A percentile compares a stretch with the other conserved stretches of the same genome.
phyloP scores from a whole-genome alignment of 1,140 invertebrate species.

The Prorops nasuta region DNA sequence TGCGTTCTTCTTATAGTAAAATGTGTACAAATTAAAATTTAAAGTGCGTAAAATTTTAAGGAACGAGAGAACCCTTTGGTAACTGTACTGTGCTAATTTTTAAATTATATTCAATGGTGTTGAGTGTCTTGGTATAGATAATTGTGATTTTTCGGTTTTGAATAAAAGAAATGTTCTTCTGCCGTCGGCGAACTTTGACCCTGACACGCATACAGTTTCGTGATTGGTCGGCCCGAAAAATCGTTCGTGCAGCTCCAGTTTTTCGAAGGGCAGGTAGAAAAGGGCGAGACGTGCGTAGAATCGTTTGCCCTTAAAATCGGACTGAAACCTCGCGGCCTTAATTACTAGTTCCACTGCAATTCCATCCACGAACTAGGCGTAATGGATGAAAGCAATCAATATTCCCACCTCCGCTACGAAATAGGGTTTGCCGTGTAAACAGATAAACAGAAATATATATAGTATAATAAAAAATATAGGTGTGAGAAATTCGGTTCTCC shows the following conservation, averaged over 20 bases:
- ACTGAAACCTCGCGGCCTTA: slow-evolving; percentile 27
- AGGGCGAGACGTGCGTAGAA: slow-evolving; percentile 20
- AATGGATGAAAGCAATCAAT: slow-evolving; percentile 52
- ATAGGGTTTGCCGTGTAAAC: neutral
- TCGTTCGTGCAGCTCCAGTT: slow-evolving; percentile 20
- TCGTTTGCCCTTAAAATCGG: no score
- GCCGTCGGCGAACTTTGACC: slow-evolving; percentile 12
- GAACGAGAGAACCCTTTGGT: no score
- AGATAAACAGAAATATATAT: neutral
- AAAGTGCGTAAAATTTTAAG: no score
- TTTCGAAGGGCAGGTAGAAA: slow-evolving; percentile 8
- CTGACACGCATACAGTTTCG: slow-evolving; percentile 9
- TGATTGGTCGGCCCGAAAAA: neutral
- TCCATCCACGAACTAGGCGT: slow-evolving; percentile 39
- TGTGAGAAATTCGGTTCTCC: neutral
- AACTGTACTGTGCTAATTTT: no score
- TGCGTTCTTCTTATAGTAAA: no score
- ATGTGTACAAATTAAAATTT: no score
- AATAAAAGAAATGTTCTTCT: no score
- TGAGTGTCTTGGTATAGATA: no score
- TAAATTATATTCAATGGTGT: no score
- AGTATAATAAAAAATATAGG: neutral
- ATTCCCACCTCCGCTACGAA: slow-evolving; percentile 14
- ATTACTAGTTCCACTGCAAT: slow-evolving; percentile 40
- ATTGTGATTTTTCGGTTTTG: no score